Base-by-base conservation (phyloP, 2,113 vertebrate species). In the Mus pahari region DNA sequence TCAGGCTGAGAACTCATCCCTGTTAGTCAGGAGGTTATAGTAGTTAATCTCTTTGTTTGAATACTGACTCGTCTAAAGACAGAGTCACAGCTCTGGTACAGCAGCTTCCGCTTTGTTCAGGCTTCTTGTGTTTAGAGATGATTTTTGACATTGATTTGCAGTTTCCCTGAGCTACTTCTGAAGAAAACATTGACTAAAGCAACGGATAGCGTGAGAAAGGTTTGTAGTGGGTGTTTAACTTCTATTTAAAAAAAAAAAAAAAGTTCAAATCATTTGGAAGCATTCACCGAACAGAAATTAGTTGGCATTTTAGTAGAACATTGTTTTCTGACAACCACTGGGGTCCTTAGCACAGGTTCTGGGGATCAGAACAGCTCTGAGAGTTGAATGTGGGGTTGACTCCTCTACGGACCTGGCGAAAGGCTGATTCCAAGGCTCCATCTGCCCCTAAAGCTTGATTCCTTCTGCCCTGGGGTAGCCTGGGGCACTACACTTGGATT, bases 31-130 rank as follows among this genome's bases (percentile, higher is more conserved):
- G 11, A 53, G 8, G 60, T 48, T 78, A 42, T 39, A 64, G 91
- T 90, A 81, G 62, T 75, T 66, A 71, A 42, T 86, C 70, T 28
- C 50, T 95, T 26, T 62, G 33, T 48, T 95, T 94, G 39, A 88
- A 84, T 93, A 45, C 39, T 87, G 26, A 66, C 48, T 5, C 1
- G 71, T 93, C 73, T 73, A 82, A 79, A 55, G 66, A 33, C 31
- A 36, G 79, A 96, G 71, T 71, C 50, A 62, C 66, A 91, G 50
- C 53, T 92, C 22, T 71, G 4, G 8, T 58, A 1, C 19, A 16
- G 42, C 9, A 7, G 16, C 60, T 42, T 74, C 68, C 53, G 33
- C 42, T 64, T 45, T 31, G 71, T 53, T 93, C 53, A 45, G 20
- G 0, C 36, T 42, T 39, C 33, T 78, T 31, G 19, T 5, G 9